These are phyloP conservation scores for Mus caroli DNA, from an alignment of 2,797 vertebrate species.

Conservation along the genomic window DNA sequence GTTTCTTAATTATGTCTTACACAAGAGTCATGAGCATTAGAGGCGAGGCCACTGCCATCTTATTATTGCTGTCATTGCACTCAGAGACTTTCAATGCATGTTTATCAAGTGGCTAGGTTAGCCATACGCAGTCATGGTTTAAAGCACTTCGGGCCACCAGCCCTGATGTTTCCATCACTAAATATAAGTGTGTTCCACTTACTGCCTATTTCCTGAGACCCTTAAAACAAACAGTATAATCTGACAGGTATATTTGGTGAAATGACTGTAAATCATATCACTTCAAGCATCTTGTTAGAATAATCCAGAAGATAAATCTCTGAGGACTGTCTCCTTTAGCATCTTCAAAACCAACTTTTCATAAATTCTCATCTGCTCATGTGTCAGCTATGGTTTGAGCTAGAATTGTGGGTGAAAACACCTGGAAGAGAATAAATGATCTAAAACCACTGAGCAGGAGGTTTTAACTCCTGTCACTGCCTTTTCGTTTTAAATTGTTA, in stretches of 20 bases:
- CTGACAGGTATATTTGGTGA: slow-evolving; percentile 44
- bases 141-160: slow-evolving; percentile 20
- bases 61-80: slow-evolving; percentile 17
- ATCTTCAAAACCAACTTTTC: slow-evolving; percentile 66
- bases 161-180: slow-evolving; percentile 52
- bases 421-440: not conserved
- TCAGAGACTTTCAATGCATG: slow-evolving; percentile 58
- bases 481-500: slow-evolving; percentile 48
- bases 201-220: slow-evolving; percentile 61
- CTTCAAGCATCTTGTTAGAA: slow-evolving; percentile 8
- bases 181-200: slow-evolving; percentile 35
- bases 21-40: slow-evolving; percentile 11
- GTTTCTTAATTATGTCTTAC: slow-evolving; percentile 54
- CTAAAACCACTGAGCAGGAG: not conserved
- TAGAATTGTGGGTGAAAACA: not conserved
- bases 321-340: slow-evolving; percentile 7
- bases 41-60: slow-evolving; percentile 52
- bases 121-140: slow-evolving; percentile 59
- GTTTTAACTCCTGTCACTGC: not conserved
- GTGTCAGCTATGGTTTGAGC: not conserved
- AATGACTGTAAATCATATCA: slow-evolving; percentile 61
- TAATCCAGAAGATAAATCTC: slow-evolving; percentile 26
- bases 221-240: slow-evolving; percentile 37
- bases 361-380: slow-evolving; percentile 48
- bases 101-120: slow-evolving; percentile 49